Base-by-base conservation (phyloP, 1,140 invertebrate genomes). In the Drosophila dunni region DNA sequence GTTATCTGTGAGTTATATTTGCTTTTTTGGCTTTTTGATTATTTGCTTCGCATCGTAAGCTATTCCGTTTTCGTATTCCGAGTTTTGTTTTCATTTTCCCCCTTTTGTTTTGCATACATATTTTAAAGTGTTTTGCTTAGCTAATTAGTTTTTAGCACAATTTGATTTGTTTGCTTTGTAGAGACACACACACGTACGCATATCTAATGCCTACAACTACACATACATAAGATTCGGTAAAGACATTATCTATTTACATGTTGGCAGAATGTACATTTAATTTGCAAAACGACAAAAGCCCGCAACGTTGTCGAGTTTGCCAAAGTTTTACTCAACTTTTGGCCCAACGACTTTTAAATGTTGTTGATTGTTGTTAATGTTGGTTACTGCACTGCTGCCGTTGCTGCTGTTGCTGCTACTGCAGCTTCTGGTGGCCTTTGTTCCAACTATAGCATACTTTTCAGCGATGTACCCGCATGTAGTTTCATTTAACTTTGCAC, bases 21-120 rank as follows among this genome's bases (percentile, higher is more conserved):
- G 80, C 83, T 88, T 89, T 88, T 88, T 88, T 89, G 84, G 84
- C 84, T 88, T 88, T 85, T 88, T 88, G 84, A 88, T 88, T 88
- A 88, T 89, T 76, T 76, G 74, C 74, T 75, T 79, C 79, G 72
- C 83, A 79, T 88, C 84, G 71, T 89, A 77, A 86, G 79, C 76
- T 86, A 73, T 63, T 69, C 38, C 40, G 38, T 20, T 44, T 42
- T 34, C 13, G n/a, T 40, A 60, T 64, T 67, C 69, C 42, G 34
- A 20, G 34, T 40, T 67, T 44, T 50, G 45, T 60, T 29, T 29
- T 29, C 40, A 3, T 4, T 54, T 75, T 40, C 65, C 40, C 46
- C 45, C 24, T 64, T 68, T 68, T n/a, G 15, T 65, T 57, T 33
- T 56, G n/a, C 45, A 36, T 63, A 38, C 45, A 63, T 75, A 33